phyloP scores from a whole-genome alignment of 2,797 vertebrate genomes.

The Alcedo atthis region DNA sequence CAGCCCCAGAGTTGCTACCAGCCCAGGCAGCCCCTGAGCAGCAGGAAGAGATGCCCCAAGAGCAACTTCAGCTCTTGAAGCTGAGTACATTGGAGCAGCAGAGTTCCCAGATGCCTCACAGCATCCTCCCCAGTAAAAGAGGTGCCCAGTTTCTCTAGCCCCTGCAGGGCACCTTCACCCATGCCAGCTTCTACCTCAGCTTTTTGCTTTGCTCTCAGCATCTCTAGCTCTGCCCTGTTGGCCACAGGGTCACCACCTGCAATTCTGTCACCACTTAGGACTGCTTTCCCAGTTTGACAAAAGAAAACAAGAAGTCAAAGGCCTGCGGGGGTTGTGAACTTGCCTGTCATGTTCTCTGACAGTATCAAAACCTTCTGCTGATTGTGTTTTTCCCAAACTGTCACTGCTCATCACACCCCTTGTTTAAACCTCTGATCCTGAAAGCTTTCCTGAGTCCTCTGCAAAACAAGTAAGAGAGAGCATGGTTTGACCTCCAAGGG shows the following conservation, averaged over 20 bases:
- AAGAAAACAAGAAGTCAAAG: slow-evolving; percentile 48
- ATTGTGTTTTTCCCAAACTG: slow-evolving; percentile 59
- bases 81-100: background rate
- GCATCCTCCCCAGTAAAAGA: background rate
- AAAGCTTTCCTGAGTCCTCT: slow-evolving; percentile 39
- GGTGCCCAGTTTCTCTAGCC: background rate
- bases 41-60: background rate
- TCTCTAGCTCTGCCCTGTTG: background rate
- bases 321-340: slow-evolving; percentile 50
- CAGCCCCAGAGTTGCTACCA: background rate
- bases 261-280: background rate
- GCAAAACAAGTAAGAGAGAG: background rate
- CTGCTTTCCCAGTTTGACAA: background rate
- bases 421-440: background rate
- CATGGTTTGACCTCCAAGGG: background rate
- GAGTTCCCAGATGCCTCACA: background rate
- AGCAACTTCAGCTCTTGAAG: background rate
- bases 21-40: background rate
- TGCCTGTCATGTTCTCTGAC: slow-evolving; percentile 69
- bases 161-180: background rate
- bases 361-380: slow-evolving; percentile 41
- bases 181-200: background rate
- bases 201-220: background rate
- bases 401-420: background rate
- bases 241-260: background rate